phyloP scores from a whole-genome alignment of 53 echinoderm and acorn worm species.

The Apostichopus leukothele region DNA sequence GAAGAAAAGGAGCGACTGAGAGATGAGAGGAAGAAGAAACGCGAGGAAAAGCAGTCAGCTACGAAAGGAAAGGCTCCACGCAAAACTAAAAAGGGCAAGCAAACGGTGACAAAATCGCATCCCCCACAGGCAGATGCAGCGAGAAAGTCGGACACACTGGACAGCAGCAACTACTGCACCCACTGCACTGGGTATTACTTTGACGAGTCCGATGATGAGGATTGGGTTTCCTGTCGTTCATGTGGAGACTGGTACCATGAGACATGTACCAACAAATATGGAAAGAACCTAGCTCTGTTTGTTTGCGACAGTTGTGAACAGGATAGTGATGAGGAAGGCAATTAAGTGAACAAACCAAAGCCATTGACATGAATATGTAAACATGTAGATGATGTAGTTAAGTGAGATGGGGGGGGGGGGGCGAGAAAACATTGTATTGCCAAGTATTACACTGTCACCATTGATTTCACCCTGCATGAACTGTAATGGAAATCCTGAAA shows the following conservation, averaged over 20 bases:
- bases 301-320: slow-evolving; percentile 23
- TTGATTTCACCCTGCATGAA: too few species aligned
- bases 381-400: too few species aligned
- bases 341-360: not conserved
- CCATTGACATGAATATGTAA: too few species aligned
- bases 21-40: not conserved
- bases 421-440: too few species aligned
- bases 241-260: slow-evolving; percentile 57
- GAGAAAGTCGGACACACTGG: slow-evolving; percentile 9
- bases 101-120: slow-evolving; percentile 16
- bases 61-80: slow-evolving; percentile 41
- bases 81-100: slow-evolving; percentile 14
- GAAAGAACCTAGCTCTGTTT: slow-evolving; percentile 27
- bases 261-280: slow-evolving; percentile 50
- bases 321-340: slow-evolving; percentile 17
- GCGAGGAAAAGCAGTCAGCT: slow-evolving; percentile 22
- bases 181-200: slow-evolving; percentile 33
- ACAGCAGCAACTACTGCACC: not conserved
- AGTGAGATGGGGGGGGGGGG: too few species aligned
- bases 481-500: too few species aligned
- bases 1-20: slow-evolving; percentile 23
- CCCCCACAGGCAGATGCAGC: not conserved
- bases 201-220: slow-evolving; percentile 47
- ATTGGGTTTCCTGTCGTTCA: slow-evolving; percentile 47
- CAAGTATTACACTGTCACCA: too few species aligned